Evolutionary conservation across 2,888 invertebrate genomes (phyloP), one percentile per base, ranked within the genome.

Genomic region (Idaea biselata): DNA sequence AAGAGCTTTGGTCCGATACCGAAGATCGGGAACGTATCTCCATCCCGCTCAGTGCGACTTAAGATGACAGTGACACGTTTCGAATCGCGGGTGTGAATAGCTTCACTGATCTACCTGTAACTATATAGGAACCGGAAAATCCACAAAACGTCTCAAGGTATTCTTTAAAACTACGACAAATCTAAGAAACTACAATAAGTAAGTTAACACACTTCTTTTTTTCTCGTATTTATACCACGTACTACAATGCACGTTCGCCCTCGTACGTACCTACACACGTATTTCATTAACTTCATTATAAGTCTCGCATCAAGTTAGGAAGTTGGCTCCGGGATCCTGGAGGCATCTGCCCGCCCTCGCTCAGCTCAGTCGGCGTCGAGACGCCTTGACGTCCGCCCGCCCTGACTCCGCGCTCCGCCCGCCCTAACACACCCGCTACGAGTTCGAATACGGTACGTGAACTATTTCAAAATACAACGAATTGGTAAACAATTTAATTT

Each of bases 381-480:
- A 68, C 75, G 74, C 70, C 73, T 74, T 57, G 70, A 66, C 18
- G 63, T 60, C 73, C 71, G 75, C 74, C 74, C 77, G 75, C 72
- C 73, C 73, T 61, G 59, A 33, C 67, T 55, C 11, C 54, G 55
- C 60, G 61, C 66, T 14, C 8, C 72, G 72, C 71, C 70, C 72
- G 61, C 67, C 65, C 61, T 32, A 54, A 16, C 5, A 6, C 25
- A 14, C 11, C 1, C 6, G 17, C 53, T 58, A 55, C 64, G 68
- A 32, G 33, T 32, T 62, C 31, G 44, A 31, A 63, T 64, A 66
- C 68, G 65, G 32, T 14, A 32, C 17, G 62, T n/a, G 16, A 32
- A 59, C 59, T 11, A 1, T 61, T 64, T n/a, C 32, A 32, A 6
- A 32, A 32, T 32, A 4, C 6, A 32, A 32, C 32, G 32, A n/a